Conservation (phyloP, 2,888 invertebrate species). For the Steinernema carpocapsae region DNA sequence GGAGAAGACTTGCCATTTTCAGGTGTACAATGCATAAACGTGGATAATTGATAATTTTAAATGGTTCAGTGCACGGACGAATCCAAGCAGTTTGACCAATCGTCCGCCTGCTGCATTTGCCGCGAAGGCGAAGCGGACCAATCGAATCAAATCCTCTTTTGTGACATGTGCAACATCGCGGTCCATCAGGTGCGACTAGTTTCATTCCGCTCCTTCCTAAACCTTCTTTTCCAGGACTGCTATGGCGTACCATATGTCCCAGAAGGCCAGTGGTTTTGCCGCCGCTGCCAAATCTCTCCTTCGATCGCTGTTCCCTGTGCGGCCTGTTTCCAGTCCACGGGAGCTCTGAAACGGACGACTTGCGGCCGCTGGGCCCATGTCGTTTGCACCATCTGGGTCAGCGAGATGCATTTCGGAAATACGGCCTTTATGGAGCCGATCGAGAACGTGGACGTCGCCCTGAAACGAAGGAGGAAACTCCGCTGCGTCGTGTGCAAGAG, state of each 20-base stretch:
- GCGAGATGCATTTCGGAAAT: conserved; percentile 92
- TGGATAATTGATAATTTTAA: background rate
- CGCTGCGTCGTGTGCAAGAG: conserved; percentile 90
- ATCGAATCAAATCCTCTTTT: conserved; percentile 96
- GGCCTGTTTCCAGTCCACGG: conserved; percentile 95
- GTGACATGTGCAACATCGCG: conserved; percentile 98
- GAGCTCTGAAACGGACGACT: conserved; percentile 93
- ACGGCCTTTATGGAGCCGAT: conserved; percentile 86
- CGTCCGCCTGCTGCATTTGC: conserved; percentile 92
- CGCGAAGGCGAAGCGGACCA: conserved; percentile 97
- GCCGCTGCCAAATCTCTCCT: conserved; percentile 92
- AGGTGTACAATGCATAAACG: conserved; percentile 69
- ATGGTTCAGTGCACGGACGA: conserved; percentile 39
- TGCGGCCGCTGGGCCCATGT: conserved; percentile 97
- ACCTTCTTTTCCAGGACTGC: conserved; percentile 73
- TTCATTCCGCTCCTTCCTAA: background rate
- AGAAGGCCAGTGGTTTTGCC: conserved; percentile 95
- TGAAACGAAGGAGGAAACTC: conserved; percentile 92
- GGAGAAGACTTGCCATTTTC: conserved; percentile 96
- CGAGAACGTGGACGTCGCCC: conserved; percentile 93
- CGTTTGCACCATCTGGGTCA: conserved; percentile 97
- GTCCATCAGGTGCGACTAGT: conserved; percentile 81
- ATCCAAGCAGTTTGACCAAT: conserved; percentile 19
- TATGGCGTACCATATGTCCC: conserved; percentile 97
- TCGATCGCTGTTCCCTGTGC: conserved; percentile 93